Base-by-base conservation (phyloP, 2,797 vertebrate genomes). In the Helicolenus hilgendorfi region DNA sequence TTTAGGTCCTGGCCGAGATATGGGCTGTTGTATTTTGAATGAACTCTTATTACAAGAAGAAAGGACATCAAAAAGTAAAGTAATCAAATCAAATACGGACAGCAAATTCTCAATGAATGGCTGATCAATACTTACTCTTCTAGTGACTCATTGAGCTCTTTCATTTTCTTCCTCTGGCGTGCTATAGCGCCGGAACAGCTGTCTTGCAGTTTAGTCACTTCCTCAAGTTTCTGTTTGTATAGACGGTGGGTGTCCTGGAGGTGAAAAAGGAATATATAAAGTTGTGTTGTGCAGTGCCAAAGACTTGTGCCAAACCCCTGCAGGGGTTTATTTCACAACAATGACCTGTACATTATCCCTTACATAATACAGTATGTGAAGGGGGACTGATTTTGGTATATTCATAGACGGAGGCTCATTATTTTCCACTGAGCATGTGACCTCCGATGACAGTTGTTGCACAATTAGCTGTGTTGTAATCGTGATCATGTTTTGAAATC, bases 181-280 rank as follows among this genome's bases (percentile, higher is more conserved):
- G 96, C 0, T 0, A 99, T 98, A 27, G 97, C 98, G 11, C 89
- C 84, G 2, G 97, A 98, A 85, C 98, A 99, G 64, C 83, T 97
- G 1, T 96, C 95, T 65, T 99, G 99, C 8, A 99, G 96, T 91
- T 98, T 98, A 79, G 97, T 98, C 36, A 99, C 96, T 90, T 99
- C 99, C 89, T 99, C 98, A 0, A 99, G 97, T 85, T 99, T 98
- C 93, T 98, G 98, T 83, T 97, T 99, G 91, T 99, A 99, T 3
- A 98, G 96, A 31, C 97, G 98, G 90, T 99, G 98, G 7, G 97
- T 98, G 72, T 99, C 99, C 99, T 99, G 77, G 14, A 63, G 35
- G 74, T 4, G 15, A 72, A 53, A 5, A 72, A 7, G 1, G 9
- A 27, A 26, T 4, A 85, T 1, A 60, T 13, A 14, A n/a, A 49